Evolutionary conservation across 1,140 invertebrate genomes (phyloP).

Genomic region (Eriosoma lanigerum): DNA sequence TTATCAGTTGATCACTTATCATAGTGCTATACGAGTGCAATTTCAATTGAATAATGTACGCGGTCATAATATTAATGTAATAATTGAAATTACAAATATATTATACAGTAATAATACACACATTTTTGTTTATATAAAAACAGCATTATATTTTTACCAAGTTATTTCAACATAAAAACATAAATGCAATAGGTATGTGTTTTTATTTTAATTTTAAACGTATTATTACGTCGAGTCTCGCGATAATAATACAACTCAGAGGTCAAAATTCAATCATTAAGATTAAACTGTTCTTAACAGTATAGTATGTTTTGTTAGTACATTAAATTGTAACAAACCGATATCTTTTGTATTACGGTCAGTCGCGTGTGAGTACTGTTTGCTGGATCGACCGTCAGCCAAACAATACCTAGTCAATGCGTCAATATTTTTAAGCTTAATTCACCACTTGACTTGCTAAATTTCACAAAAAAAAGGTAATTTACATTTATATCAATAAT

Average conservation of each 20-base stretch:
- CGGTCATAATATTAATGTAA: too few relatives aligned
- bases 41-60: too few relatives aligned
- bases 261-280: slow-evolving; percentile 41
- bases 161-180: background rate
- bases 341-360: slow-evolving; percentile 23
- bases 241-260: slow-evolving; percentile 33
- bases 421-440: background rate
- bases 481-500: background rate
- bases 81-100: too few relatives aligned
- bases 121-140: too few relatives aligned
- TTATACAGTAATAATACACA: too few relatives aligned
- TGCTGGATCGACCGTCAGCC: background rate
- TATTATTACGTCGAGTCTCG: slow-evolving; percentile 14
- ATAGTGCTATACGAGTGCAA: too few relatives aligned
- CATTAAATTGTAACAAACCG: slow-evolving; percentile 28
- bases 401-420: slow-evolving; percentile 13
- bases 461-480: background rate
- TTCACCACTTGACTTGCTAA: background rate
- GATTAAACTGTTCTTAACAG: slow-evolving; percentile 35
- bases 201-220: background rate
- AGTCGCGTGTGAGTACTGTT: slow-evolving; percentile 38
- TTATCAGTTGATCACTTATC: too few relatives aligned
- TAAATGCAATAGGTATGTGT: background rate
- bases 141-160: too few relatives aligned
- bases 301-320: slow-evolving; percentile 35